Conservation (phyloP, 2,888 invertebrate genomes). For the Heliconius sara region DNA sequence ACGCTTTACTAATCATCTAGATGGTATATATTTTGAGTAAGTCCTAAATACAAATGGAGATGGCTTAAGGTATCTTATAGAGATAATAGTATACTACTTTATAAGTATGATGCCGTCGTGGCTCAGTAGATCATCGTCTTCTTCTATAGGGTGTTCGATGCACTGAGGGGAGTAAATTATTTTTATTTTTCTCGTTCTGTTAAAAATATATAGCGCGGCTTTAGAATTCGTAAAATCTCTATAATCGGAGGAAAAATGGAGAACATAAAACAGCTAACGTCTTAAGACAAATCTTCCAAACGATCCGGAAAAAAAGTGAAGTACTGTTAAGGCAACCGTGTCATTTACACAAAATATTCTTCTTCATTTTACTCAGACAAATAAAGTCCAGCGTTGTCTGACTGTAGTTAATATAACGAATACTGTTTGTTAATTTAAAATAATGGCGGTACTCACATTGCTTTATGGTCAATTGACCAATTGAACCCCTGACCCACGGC, state of each 20-base stretch:
- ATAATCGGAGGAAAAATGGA: too few relatives aligned
- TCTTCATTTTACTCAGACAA: background rate
- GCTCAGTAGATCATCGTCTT: too few relatives aligned
- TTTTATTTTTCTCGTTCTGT: too few relatives aligned
- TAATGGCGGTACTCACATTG: conserved; percentile 19
- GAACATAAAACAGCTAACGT: too few relatives aligned
- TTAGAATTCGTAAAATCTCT: too few relatives aligned
- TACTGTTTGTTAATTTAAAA: conserved; percentile 18
- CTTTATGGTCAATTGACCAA: conserved; percentile 31
- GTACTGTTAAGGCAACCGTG: too few relatives aligned
- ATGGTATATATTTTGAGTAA: conserved; percentile 11
- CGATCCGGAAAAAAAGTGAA: too few relatives aligned
- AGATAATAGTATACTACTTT: background rate
- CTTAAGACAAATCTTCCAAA: too few relatives aligned
- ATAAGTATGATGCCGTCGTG: too few relatives aligned
- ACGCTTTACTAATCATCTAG: background rate
- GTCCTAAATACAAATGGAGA: background rate
- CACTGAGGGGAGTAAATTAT: too few relatives aligned
- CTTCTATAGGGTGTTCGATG: too few relatives aligned
- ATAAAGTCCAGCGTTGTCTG: background rate
- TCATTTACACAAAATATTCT: background rate
- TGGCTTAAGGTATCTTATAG: background rate
- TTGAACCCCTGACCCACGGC: conserved; percentile 34
- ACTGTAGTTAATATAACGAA: background rate
- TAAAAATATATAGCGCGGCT: too few relatives aligned